Conservation (phyloP, 2,113 vertebrate species). For the Gavialis gangeticus region DNA sequence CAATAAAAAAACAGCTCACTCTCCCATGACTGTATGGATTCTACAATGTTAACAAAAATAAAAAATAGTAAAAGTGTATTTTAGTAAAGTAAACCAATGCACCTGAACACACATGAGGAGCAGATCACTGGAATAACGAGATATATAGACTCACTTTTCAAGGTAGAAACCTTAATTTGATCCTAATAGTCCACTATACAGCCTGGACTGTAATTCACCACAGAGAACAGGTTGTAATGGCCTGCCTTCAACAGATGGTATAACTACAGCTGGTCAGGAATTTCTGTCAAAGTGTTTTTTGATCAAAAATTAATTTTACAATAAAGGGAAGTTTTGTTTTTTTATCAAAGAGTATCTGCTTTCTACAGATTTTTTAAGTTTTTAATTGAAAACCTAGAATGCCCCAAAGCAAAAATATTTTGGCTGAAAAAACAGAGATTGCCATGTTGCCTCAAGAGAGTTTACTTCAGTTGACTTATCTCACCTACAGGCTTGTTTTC, state of each 20-base stretch:
- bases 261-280: neutral
- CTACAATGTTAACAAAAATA: constrained; percentile 25
- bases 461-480: constrained; percentile 1
- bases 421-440: neutral
- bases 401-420: neutral
- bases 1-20: neutral
- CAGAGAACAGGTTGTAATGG: neutral
- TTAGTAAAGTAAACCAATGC: constrained; percentile 45
- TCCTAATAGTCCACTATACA: neutral
- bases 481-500: neutral
- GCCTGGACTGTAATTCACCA: neutral
- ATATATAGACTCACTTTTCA: neutral
- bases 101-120: neutral
- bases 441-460: neutral
- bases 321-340: neutral
- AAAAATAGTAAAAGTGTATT: constrained; percentile 52
- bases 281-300: neutral
- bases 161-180: neutral
- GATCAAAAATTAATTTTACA: neutral
- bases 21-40: neutral
- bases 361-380: neutral
- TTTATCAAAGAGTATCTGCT: neutral
- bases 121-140: constrained; percentile 3
- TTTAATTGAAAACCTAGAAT: neutral
- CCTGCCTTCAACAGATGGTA: neutral